These are phyloP conservation scores for Eucriotettix oculatus DNA, from an alignment of 2,888 invertebrate species.

Conservation along the genomic window DNA sequence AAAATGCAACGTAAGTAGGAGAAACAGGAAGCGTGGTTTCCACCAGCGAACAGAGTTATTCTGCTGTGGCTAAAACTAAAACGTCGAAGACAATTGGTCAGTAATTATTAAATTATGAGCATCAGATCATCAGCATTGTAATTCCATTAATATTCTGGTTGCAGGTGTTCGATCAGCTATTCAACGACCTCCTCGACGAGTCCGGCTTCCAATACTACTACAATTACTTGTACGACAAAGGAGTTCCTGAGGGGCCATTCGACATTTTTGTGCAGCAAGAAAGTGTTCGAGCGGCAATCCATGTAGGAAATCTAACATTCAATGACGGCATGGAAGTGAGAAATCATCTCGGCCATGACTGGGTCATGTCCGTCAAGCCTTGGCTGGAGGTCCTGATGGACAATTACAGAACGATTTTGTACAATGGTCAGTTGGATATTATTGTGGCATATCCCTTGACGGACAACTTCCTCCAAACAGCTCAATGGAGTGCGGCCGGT, in stretches of 20 bases:
- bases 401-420: conserved; percentile 34
- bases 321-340: conserved; percentile 36
- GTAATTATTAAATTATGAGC: background rate
- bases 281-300: conserved; percentile 28
- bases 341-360: conserved; percentile 32
- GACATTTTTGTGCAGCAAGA: conserved; percentile 28
- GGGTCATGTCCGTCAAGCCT: conserved; percentile 38
- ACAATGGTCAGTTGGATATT: conserved; percentile 34
- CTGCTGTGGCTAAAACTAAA: no score
- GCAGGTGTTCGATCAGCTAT: no score
- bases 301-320: conserved; percentile 48
- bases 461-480: conserved; percentile 30
- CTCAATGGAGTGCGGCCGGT: conserved; percentile 28
- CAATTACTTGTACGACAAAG: conserved; percentile 48
- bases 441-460: conserved; percentile 49
- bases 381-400: conserved; percentile 30
- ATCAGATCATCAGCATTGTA: no score
- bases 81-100: no score
- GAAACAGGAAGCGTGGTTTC: no score
- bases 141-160: no score
- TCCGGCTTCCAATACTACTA: conserved; percentile 64
- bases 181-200: conserved; percentile 35
- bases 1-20: no score
- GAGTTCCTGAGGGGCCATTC: conserved; percentile 25
- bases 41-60: no score